Percentiles rank a stretch among this genome's conserved stretches.
Evolutionary conservation across 1,140 invertebrate genomes (phyloP).

Genomic region (Papilio polyxenes): DNA sequence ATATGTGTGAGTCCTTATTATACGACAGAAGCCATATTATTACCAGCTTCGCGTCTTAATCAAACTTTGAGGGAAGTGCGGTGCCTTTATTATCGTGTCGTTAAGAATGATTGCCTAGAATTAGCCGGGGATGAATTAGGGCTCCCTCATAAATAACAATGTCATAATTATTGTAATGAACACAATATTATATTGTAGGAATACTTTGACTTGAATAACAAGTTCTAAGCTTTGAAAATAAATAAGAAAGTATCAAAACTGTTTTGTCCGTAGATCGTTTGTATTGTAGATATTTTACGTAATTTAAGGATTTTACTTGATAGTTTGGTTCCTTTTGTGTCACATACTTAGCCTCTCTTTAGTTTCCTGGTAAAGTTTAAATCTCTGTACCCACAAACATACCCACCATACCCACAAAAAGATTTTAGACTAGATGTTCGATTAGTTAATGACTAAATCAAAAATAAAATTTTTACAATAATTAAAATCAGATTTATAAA

Average conservation of each 20-base stretch:
- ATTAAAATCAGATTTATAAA: slow-evolving; percentile 35
- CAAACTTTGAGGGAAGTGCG: slow-evolving; percentile 39
- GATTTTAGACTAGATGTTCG: too few species aligned
- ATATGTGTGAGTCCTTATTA: slow-evolving; percentile 28
- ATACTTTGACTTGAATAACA: background rate
- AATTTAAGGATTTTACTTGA: too few species aligned
- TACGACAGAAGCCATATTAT: slow-evolving; percentile 37
- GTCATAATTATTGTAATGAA: slow-evolving; percentile 19
- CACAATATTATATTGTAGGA: background rate
- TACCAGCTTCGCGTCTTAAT: slow-evolving; percentile 31
- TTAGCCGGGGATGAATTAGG: slow-evolving; percentile 29
- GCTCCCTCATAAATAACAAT: slow-evolving; percentile 27
- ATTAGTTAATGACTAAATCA: too few species aligned
- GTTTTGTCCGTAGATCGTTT: too few species aligned
- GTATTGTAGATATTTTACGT: too few species aligned
- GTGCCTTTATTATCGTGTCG: slow-evolving; percentile 38
- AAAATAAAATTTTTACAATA: background rate
- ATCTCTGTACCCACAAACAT: too few species aligned
- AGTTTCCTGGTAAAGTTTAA: too few species aligned
- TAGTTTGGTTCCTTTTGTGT: too few species aligned
- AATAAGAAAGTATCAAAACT: too few species aligned
- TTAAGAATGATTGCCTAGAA: slow-evolving; percentile 38
- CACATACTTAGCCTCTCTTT: too few species aligned
- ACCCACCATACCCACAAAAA: too few species aligned
- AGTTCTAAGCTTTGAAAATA: too few species aligned